phyloP scores from a whole-genome alignment of 2,113 vertebrate genomes.

The Brachypteracias leptosomus region DNA sequence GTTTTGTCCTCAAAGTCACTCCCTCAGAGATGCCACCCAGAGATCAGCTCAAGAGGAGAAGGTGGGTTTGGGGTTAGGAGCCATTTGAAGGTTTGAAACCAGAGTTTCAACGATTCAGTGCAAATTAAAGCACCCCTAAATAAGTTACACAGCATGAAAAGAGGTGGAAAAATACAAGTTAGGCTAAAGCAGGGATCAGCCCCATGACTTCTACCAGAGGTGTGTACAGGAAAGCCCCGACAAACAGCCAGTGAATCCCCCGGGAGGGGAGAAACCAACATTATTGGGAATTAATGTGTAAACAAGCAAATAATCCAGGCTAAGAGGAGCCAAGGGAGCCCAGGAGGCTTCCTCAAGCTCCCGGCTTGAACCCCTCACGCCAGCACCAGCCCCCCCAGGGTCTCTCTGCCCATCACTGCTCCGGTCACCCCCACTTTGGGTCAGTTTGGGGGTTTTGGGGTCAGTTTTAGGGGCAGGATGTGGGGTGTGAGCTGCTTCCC shows the following conservation, averaged over 20 bases:
- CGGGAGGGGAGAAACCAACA: not conserved
- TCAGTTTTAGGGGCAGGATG: fast-evolving
- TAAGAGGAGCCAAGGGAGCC: not conserved
- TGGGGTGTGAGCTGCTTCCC: not conserved
- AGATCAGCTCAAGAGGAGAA: fast-evolving
- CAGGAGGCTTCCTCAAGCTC: not conserved
- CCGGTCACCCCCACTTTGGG: not conserved
- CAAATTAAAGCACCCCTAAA: not conserved
- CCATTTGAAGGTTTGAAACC: not conserved
- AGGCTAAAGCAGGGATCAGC: not conserved
- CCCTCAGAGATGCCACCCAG: not conserved
- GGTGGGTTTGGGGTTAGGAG: fast-evolving
- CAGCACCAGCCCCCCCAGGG: not conserved
- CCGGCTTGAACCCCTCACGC: fast-evolving
- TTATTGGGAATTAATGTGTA: not conserved
- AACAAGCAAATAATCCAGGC: not conserved
- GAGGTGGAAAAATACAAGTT: not conserved
- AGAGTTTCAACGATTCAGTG: fast-evolving
- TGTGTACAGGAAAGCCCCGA: not conserved
- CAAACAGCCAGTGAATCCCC: not conserved
- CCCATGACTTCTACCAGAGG: not conserved
- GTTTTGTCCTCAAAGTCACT: not conserved
- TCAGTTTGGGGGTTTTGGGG: not conserved
- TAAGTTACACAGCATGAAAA: not conserved
- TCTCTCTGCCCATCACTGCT: too few relatives aligned